Base-by-base conservation (phyloP, 1,140 invertebrate genomes). In the Trichoplusia ni region DNA sequence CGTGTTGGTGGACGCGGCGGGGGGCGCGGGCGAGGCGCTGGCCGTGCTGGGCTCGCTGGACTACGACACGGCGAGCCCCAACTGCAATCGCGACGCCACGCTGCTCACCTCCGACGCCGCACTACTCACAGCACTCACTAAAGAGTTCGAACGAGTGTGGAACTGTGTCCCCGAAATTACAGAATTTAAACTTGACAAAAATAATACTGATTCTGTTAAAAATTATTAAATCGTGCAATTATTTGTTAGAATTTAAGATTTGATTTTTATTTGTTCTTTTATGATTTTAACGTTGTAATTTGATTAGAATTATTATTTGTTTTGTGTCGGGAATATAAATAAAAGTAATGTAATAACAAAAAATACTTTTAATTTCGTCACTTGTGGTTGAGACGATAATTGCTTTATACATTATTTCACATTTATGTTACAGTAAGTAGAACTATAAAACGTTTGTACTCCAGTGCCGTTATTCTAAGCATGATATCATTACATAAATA, bases 101-200 rank as follows among this genome's bases (percentile, higher is more conserved):
- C 14, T 87, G 7, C 59, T 88, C 16, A 84, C 79, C 1, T 86
- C 85, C 0, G 81, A 89, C 18, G 0, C 21, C 8, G 18, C 35
- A 0, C 66, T 86, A 0, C 53, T 88, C 16, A 49, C 16, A 4
- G 40, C 69, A 1, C 51, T 89, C 13, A 77, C 75, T 25, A 66
- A 60, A 6, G 84, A 89, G 73, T 89, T 89, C 56, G 70, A 86
- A 11, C 73, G 86, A 60, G 66, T 87, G n/a, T 89, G 86, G 84
- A 53, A 69, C 19, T 67, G 59, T 14, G 8, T 33, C n/a, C 2
- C 51, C 13, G 35, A 54, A n/a, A 1, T 56, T 5, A 13, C 19
- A 1, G 2, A 2, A 7, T 2, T 8, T 0, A 21, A 9, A 25
- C 8, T 14, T 38, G 33, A 13, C 19, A 14, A 14, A 4, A 2